These are phyloP conservation scores for Pristionchus arcanus DNA, from an alignment of 2,888 invertebrate species.

Conservation along the genomic window DNA sequence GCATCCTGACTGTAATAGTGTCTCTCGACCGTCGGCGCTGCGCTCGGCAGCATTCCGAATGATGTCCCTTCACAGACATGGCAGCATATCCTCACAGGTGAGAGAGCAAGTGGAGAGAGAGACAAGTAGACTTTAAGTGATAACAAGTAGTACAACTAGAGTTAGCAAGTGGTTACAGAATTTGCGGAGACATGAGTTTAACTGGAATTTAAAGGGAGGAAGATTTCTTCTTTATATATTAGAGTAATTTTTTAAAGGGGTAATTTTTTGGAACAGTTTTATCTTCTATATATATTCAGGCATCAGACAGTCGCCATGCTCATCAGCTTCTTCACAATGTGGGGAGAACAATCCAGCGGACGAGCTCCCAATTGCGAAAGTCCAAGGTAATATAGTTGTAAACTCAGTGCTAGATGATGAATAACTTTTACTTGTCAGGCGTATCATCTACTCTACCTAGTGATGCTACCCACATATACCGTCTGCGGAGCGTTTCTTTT, in stretches of 20 bases:
- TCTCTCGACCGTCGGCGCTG: slow-evolving; percentile 36
- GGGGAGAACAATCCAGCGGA: slow-evolving; percentile 69
- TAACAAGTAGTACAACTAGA: no score
- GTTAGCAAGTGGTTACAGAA: no score
- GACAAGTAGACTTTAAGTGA: no score
- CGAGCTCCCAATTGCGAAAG: slow-evolving; percentile 63
- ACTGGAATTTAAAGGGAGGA: neutral
- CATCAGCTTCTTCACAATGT: slow-evolving; percentile 63
- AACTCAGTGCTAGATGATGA: neutral
- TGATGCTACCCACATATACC: slow-evolving; percentile 72
- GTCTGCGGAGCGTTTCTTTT: slow-evolving; percentile 71
- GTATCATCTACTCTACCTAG: slow-evolving; percentile 70
- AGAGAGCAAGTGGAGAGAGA: neutral
- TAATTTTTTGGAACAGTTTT: neutral
- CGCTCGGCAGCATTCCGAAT: slow-evolving; percentile 51
- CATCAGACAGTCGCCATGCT: slow-evolving; percentile 42
- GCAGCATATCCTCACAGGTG: slow-evolving; percentile 53
- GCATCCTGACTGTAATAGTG: slow-evolving; percentile 9
- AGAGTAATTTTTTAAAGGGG: neutral
- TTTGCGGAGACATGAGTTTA: no score
- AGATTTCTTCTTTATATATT: no score
- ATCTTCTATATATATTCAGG: neutral
- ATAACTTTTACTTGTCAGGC: slow-evolving; percentile 57
- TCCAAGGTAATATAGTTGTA: slow-evolving; percentile 3
- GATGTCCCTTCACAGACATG: slow-evolving; percentile 52